Evolutionary conservation across 2,113 vertebrate genomes (phyloP), one percentile per base, ranked within the genome.

Genomic region (Perognathus longimembris): DNA sequence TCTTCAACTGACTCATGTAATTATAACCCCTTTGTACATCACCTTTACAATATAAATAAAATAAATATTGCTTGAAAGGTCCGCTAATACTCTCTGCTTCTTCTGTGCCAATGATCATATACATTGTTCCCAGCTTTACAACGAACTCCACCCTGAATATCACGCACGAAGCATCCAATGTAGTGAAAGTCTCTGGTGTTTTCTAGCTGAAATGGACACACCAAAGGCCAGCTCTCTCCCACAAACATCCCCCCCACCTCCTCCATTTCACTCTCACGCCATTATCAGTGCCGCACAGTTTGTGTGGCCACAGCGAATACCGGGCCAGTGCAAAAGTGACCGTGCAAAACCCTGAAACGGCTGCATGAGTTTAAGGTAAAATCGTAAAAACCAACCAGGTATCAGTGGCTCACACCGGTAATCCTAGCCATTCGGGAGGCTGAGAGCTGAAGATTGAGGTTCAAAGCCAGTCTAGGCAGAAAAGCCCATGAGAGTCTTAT

Each of bases 381-480:
- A 61, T 83, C 59, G 81, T 92, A 89, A 54, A n/a, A 71, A 57
- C 28, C 63, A 93, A 84, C 34, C 92, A 91, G 50, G 50, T 54
- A 15, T 54, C 50, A 54, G 45, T 12, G 10, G 45, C 45, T 45
- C 45, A 45, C 1, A 45, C 45, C 45, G 9, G 45, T 45, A 45
- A 45, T 45, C 45, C 10, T 45, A 45, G 17, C 50, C 50, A 54
- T 54, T 54, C 50, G 17, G 17, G 50, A 15, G 50, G 50, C 14
- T 54, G 50, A 54, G 14, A 12, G 14, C 50, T 54, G 15, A 54
- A 15, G 50, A 54, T 54, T 54, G 50, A 54, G 50, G 50, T 54
- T 54, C 14, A 54, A 54, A 54, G 50, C 14, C 50, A 54, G 17
- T 54, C 50, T 54, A 54, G 50, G 50, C 50, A 4, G 50, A 54